Conservation (phyloP, 2,113 vertebrate species). For the Bubalus kerabau region DNA sequence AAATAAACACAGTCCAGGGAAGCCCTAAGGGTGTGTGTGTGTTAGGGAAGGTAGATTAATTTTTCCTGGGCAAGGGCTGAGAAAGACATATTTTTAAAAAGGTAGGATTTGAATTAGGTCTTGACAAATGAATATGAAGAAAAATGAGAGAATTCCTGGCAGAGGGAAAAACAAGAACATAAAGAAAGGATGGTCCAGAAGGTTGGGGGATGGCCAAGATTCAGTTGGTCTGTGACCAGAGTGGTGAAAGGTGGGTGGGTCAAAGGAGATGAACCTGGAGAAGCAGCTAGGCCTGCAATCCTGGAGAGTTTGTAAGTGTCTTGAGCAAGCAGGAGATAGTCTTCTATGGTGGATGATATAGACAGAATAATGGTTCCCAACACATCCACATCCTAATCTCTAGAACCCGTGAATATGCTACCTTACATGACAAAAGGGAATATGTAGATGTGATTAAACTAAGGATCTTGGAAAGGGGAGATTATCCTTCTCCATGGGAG, state of each 20-base stretch:
- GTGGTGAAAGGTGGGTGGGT: neutral
- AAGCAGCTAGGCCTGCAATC: neutral
- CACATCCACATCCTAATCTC: neutral
- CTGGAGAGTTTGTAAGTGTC: neutral
- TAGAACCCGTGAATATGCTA: neutral
- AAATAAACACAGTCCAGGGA: neutral
- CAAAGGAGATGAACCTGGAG: neutral
- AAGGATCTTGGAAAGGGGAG: neutral
- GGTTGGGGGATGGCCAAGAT: neutral
- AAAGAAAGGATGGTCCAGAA: neutral
- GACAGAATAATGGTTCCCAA: neutral
- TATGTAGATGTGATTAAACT: neutral
- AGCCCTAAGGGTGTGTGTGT: neutral
- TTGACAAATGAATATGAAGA: neutral
- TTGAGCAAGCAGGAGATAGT: neutral
- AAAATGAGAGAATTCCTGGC: neutral
- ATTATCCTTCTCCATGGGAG: neutral
- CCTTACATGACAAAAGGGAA: neutral
- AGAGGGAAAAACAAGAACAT: neutral
- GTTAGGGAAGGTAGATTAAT: neutral
- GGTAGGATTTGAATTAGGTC: neutral
- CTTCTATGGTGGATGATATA: neutral
- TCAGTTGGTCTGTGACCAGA: neutral
- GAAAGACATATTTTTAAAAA: neutral
- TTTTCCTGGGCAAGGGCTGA: neutral